Base-by-base conservation (phyloP, 2,797 vertebrate genomes). In the Pelochelys cantorii region DNA sequence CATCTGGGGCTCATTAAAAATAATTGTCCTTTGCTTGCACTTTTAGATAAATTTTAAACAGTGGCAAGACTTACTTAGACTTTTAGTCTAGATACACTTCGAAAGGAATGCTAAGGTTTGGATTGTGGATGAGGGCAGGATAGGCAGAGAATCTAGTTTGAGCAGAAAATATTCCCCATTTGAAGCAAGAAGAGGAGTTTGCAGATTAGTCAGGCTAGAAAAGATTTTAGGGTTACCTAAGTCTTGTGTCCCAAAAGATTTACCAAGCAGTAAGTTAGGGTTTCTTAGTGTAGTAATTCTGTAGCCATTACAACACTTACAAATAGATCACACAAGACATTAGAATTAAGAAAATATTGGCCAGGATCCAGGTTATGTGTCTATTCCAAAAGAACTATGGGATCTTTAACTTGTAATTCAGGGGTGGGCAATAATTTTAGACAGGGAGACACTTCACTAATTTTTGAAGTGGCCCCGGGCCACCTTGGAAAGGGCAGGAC, bases 1-100 rank as follows among this genome's bases (percentile, higher is more conserved):
- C 91, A 91, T 53, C 85, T 90, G 57, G 83, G 89, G 62, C 79
- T 95, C 82, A 88, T 96, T 94, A 93, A 56, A 83, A 90, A 92
- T 77, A 60, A 89, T 81, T 93, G 78, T 80, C 42, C 84, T 56
- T 81, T 96, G 81, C 94, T 95, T 94, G 86, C 74, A 92, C 68
- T 78, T 91, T 0, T 27, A 94, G 92, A 92, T 90, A 88, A 93
- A 59, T 68, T 91, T 60, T 62, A 83, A 94, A 89, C 23, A 57
- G 85, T 87, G 83, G 48, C 65, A 78, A 79, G 92, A 81, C 42
- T 42, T 84, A 87, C 86, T 15, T 62, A 75, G 62, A 42, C 74
- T 54, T 81, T 88, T 79, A 93, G 87, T 86, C 79, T 95, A 85
- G 65, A 93, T 65, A 68, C 31, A 52, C 62, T 86, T 92, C 13